These are phyloP conservation scores for Camponotus vicinus DNA, from an alignment of 1,140 invertebrate species.

Conservation along the genomic window DNA sequence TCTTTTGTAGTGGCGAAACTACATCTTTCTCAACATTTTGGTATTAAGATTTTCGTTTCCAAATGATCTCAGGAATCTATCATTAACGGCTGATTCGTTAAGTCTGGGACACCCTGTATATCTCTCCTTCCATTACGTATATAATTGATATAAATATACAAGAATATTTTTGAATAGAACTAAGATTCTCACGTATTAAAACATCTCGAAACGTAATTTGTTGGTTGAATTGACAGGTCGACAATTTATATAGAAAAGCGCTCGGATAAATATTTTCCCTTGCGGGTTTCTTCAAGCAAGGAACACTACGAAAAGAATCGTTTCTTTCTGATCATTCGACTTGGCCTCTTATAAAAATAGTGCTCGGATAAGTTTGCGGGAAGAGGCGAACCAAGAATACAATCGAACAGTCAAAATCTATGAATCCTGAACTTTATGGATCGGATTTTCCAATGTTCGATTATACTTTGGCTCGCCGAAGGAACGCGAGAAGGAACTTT, in stretches of 20 bases:
- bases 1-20: too few species aligned
- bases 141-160: slow-evolving; percentile 77
- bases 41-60: too few species aligned
- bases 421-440: background rate
- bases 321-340: slow-evolving; percentile 12
- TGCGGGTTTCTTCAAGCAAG: slow-evolving; percentile 27
- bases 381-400: background rate
- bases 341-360: slow-evolving; percentile 55
- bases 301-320: slow-evolving; percentile 25
- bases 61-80: too few species aligned
- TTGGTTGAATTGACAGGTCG: slow-evolving; percentile 22
- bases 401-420: background rate
- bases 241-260: background rate
- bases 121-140: slow-evolving; percentile 13
- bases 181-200: slow-evolving; percentile 8
- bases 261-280: background rate
- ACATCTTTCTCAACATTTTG: too few species aligned
- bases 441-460: background rate
- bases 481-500: background rate
- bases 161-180: slow-evolving; percentile 35
- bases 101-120: too few species aligned
- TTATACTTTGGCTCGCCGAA: slow-evolving; percentile 11
- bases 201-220: slow-evolving; percentile 11
- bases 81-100: too few species aligned
- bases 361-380: background rate